These are phyloP conservation scores for Drosophila auraria DNA, from an alignment of 1,140 invertebrate genomes.

Conservation along the genomic window DNA sequence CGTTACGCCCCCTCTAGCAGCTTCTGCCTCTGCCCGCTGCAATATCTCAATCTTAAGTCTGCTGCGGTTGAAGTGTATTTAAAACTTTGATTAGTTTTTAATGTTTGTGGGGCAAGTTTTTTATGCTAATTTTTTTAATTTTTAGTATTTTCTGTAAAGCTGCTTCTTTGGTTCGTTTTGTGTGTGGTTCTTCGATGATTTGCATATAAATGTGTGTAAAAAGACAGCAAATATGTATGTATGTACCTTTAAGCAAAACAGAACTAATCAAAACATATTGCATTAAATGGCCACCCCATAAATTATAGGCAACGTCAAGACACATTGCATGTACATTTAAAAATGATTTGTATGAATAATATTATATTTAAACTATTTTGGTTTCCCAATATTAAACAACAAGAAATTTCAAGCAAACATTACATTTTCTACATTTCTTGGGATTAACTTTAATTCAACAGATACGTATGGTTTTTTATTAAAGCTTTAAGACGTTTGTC, in stretches of 20 bases:
- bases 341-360: conserved; percentile 68
- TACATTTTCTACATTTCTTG: background rate
- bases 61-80: conserved; percentile 81
- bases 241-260: conserved; percentile 57
- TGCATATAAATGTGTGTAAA: conserved; percentile 9
- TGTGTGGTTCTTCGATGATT: conserved; percentile 16
- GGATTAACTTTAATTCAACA: background rate
- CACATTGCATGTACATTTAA: conserved; percentile 59
- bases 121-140: conserved; percentile 8
- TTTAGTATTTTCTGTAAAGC: conserved; percentile 55
- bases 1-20: conserved; percentile 29
- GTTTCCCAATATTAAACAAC: background rate
- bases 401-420: background rate
- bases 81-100: conserved; percentile 84
- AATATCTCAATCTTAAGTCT: conserved; percentile 70
- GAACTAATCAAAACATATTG: conserved; percentile 75
- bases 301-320: conserved; percentile 76
- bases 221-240: background rate
- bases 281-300: conserved; percentile 72
- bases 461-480: background rate
- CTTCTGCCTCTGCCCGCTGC: conserved; percentile 1
- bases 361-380: conserved; percentile 72
- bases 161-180: conserved; percentile 42
- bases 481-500: background rate
- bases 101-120: conserved; percentile 66